Evolutionary conservation across 2,888 invertebrate species (phyloP).

Genomic region (Leuctra nigra): DNA sequence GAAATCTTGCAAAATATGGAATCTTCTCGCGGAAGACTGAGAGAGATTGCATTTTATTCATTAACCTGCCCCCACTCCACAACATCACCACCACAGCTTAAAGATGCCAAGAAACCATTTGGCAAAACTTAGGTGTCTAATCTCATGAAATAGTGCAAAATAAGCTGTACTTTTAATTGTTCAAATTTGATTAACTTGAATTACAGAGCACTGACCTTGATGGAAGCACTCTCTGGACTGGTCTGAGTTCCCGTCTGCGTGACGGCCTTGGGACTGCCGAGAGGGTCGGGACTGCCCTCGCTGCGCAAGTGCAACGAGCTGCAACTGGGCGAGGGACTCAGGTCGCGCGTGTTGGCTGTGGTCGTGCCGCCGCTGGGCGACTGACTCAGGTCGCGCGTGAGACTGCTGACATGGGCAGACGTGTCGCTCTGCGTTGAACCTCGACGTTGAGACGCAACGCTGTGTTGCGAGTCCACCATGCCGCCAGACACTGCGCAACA

Average conservation of each 20-base stretch:
- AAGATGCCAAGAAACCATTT: too few relatives aligned
- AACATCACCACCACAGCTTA: too few relatives aligned
- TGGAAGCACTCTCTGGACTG: conserved; percentile 49
- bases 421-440: conserved; percentile 55
- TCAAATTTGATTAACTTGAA: too few relatives aligned
- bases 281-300: conserved; percentile 38
- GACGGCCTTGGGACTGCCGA: conserved; percentile 40
- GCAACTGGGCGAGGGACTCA: conserved; percentile 41
- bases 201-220: too few relatives aligned
- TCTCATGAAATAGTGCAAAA: too few relatives aligned
- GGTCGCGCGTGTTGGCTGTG: conserved; percentile 43
- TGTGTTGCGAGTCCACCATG: conserved; percentile 37
- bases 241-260: conserved; percentile 65
- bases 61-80: too few relatives aligned
- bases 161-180: too few relatives aligned
- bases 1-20: too few relatives aligned
- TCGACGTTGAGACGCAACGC: conserved; percentile 43
- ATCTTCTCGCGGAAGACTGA: too few relatives aligned
- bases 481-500: conserved; percentile 42
- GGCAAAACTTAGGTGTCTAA: too few relatives aligned
- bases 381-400: conserved; percentile 55
- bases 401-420: conserved; percentile 53
- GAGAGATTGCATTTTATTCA: too few relatives aligned
- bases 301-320: conserved; percentile 48
- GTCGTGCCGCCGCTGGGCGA: conserved; percentile 46